phyloP scores from a whole-genome alignment of 2,113 vertebrate genomes.

The Scortum barcoo region DNA sequence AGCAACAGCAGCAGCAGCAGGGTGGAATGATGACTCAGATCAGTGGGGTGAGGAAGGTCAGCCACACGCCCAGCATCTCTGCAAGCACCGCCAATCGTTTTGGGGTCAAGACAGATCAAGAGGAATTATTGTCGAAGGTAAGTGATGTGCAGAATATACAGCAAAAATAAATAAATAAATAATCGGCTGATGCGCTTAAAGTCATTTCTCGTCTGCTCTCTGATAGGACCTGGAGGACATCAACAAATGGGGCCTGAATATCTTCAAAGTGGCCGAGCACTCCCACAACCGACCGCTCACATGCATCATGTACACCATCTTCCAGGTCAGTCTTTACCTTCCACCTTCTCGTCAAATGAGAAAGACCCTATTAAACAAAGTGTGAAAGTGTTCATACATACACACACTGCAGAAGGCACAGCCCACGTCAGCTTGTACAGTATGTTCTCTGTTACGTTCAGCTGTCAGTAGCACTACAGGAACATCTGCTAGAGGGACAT shows the following conservation, averaged over 20 bases:
- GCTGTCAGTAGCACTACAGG: constrained; percentile 14
- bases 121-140: constrained; percentile 96
- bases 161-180: not conserved
- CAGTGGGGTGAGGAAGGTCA: constrained; percentile 95
- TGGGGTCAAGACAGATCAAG: constrained; percentile 95
- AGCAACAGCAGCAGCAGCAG: constrained; percentile 91
- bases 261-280: constrained; percentile 94
- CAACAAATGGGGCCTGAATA: constrained; percentile 98
- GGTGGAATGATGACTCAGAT: constrained; percentile 93
- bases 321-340: constrained; percentile 89
- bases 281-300: constrained; percentile 95
- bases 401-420: not conserved
- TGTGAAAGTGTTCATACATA: not conserved
- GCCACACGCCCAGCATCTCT: constrained; percentile 91
- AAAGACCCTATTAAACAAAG: not conserved
- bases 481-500: constrained; percentile 46
- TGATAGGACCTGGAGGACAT: constrained; percentile 94
- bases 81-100: constrained; percentile 91
- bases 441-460: constrained; percentile 18
- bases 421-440: not conserved
- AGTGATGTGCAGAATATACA: not conserved
- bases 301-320: constrained; percentile 97
- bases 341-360: not conserved
- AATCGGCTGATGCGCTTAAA: constrained; percentile 4
- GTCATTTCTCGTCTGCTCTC: not conserved